Base-by-base conservation (phyloP, 2,797 vertebrate genomes). In the Cebuella pygmaea region DNA sequence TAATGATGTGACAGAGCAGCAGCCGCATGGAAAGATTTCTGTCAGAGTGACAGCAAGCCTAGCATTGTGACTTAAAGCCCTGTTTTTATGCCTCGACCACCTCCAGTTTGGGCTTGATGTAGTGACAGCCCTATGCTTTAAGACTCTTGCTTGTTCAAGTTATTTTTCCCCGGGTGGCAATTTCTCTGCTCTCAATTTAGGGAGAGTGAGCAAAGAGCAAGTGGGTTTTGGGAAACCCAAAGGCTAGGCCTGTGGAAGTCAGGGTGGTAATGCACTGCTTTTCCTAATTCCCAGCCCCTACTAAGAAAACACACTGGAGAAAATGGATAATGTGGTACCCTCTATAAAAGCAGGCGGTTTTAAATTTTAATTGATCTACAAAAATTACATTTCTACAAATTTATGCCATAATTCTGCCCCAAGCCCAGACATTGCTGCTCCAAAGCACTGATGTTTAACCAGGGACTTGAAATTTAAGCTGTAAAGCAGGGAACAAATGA, bases 141-240 rank as follows among this genome's bases (percentile, higher is more conserved):
- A 97, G 92, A n/a, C 33, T 41, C 22, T 94, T 92, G 90, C 83
- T 74, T 75, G 27, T 95, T 97, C 85, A 83, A 72, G 70, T 96
- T 93, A 90, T 97, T 96, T 97, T 90, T 97, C 95, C n/a, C 92
- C 75, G 46, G 61, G 90, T 30, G 90, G 79, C 90, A 67, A 39
- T 96, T 95, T 91, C 96, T 98, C 88, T 97, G 95, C 92, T 95
- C 94, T 97, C 87, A 72, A 52, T 93, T 55, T 96, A 96, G 93
- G 88, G 52, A 0, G 5, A 27, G 92, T 67, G 96, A 94, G 76
- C 93, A 90, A 36, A 83, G 98, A 96, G 88, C 22, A 64, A 95
- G 52, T 80, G 27, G 3, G 79, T 87, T 4, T 67, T 94, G 59
- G 78, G 92, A 88, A 79, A 39, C 39, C 39, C 39, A 39, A 95